These are phyloP conservation scores for Syrista parreyssii DNA, from an alignment of 2,888 invertebrate species.

Conservation along the genomic window DNA sequence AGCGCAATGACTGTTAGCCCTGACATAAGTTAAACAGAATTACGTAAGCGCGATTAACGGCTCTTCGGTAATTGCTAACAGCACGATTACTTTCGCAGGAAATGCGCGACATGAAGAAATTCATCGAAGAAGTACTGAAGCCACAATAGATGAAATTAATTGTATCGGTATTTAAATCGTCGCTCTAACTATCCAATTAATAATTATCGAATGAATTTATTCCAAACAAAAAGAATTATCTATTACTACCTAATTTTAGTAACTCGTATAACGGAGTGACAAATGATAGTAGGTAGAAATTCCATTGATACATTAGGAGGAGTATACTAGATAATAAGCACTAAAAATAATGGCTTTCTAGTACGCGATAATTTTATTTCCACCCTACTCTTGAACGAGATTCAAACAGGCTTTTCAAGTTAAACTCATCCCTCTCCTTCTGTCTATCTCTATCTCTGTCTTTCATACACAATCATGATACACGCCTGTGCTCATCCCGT, in stretches of 20 bases:
- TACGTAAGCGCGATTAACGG: background rate
- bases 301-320: background rate
- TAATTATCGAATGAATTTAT: slow-evolving; percentile 35
- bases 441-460: background rate
- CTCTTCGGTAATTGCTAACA: background rate
- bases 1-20: background rate
- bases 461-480: background rate
- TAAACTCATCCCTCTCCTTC: background rate
- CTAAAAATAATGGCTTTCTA: background rate
- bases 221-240: slow-evolving; percentile 24
- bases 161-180: slow-evolving; percentile 28
- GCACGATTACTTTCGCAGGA: slow-evolving; percentile 47
- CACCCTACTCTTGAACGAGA: background rate
- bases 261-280: slow-evolving; percentile 25
- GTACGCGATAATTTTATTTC: background rate
- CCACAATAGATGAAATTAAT: slow-evolving; percentile 50
- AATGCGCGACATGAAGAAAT: slow-evolving; percentile 60
- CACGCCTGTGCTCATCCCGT: background rate
- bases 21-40: background rate
- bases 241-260: slow-evolving; percentile 34
- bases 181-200: slow-evolving; percentile 30
- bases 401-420: background rate
- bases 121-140: slow-evolving; percentile 58
- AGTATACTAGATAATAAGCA: background rate
- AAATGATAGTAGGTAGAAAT: slow-evolving; percentile 28